Conservation (phyloP, 1,140 invertebrate species). For the Drosophila ohnishii region DNA sequence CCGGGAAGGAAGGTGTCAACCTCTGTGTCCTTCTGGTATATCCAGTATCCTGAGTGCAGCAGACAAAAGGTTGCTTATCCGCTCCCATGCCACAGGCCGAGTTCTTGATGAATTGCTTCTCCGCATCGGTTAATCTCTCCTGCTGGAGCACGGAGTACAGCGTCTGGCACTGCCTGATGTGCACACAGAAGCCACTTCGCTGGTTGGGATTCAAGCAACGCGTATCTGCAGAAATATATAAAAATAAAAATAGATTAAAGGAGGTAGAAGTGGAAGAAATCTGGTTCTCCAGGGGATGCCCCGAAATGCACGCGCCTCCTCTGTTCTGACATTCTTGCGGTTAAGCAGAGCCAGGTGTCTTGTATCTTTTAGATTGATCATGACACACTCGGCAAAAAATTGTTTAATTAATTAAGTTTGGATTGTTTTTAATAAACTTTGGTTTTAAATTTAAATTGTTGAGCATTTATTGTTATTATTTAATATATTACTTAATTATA, state of each 20-base stretch:
- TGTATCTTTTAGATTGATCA: constrained; percentile 5
- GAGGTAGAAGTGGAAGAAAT: constrained; percentile 15
- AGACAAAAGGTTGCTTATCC: constrained; percentile 63
- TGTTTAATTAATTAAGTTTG: neutral
- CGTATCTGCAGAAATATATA: constrained; percentile 38
- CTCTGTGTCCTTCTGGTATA: constrained; percentile 42
- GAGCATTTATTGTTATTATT: neutral
- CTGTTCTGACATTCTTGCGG: constrained; percentile 60
- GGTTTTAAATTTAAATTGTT: neutral
- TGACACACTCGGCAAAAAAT: constrained; percentile 14
- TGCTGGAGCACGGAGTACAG: constrained; percentile 62
- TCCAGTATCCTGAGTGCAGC: constrained; percentile 73
- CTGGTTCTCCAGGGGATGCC: constrained; percentile 41
- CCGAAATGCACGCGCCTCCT: constrained; percentile 37
- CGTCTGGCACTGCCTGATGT: constrained; percentile 65
- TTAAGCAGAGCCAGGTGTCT: constrained; percentile 1
- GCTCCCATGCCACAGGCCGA: constrained; percentile 61
- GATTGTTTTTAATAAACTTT: too few species aligned
- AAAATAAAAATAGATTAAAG: constrained; percentile 12
- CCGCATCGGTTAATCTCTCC: constrained; percentile 30
- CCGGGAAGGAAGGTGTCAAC: constrained; percentile 19
- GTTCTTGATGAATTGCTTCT: constrained; percentile 58
- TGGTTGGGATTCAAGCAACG: constrained; percentile 71
- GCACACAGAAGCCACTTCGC: constrained; percentile 62
- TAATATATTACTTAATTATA: neutral